Evolutionary conservation across 2,888 invertebrate genomes (phyloP).

Genomic region (Mystacides longicornis): DNA sequence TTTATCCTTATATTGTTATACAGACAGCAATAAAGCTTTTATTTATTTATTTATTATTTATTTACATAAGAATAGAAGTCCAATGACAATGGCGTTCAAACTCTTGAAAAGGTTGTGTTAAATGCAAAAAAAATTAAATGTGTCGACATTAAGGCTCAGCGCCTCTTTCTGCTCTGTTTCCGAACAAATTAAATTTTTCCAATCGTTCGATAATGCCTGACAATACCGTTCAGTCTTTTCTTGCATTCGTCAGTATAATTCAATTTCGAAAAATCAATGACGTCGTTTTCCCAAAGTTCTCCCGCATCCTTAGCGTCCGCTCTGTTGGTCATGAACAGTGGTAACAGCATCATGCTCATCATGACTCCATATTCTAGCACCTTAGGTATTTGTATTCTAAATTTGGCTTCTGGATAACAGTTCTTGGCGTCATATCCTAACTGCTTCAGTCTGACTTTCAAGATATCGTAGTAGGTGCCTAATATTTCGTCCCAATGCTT

Average conservation of each 20-base stretch:
- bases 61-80: too few relatives aligned
- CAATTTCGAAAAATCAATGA: neutral
- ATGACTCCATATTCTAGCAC: slow-evolving; percentile 4
- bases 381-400: slow-evolving; percentile 2
- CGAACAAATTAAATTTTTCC: too few relatives aligned
- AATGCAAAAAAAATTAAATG: too few relatives aligned
- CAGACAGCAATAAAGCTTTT: too few relatives aligned
- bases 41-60: too few relatives aligned
- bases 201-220: too few relatives aligned
- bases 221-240: slow-evolving; percentile 8
- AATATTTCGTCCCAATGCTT: slow-evolving; percentile 6
- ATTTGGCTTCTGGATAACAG: slow-evolving; percentile 8
- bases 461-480: slow-evolving; percentile 5
- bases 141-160: too few relatives aligned
- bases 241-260: slow-evolving; percentile 5
- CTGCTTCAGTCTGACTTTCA: neutral
- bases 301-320: neutral
- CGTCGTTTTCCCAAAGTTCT: neutral
- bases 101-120: too few relatives aligned
- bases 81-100: too few relatives aligned
- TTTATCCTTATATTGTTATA: too few relatives aligned
- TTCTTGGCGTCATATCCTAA: slow-evolving; percentile 1
- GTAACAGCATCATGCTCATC: neutral
- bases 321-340: neutral
- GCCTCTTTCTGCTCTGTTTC: too few relatives aligned